Evolutionary conservation across 2,113 vertebrate genomes (phyloP), one percentile per base, ranked within the genome.

Genomic region (Oryzias woworae): DNA sequence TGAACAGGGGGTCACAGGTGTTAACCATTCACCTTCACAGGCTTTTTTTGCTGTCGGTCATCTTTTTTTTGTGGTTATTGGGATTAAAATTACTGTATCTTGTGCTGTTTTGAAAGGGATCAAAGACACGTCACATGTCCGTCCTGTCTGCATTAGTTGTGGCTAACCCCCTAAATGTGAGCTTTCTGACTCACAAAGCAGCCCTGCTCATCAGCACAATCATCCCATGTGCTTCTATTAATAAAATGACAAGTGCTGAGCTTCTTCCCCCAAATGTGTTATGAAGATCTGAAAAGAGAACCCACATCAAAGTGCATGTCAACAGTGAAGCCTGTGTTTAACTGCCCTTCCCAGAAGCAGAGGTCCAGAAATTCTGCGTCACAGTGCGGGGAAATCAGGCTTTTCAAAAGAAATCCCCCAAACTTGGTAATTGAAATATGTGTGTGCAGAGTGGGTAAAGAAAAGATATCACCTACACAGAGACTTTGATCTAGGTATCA

Each of bases 271-370:
- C 61, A 48, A 46, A 69, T 60, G 56, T 76, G 66, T 75, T 85
- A 75, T 68, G 46, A 85, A 71, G 43, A 45, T 63, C 62, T 83
- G 80, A 71, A 60, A 81, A 53, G 58, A 42, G 43, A 81, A 62
- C 3, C 87, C 87, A 88, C 87, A 89, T 88, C 76, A 90, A 85
- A 82, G 77, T 65, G 69, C 66, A 15, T 46, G 55, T 85, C 86
- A 86, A 53, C 69, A 55, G 28, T 47, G 53, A 79, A 73, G 70
- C 67, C 45, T 46, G 36, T 22, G 55, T 67, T 83, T 77, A 75
- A 59, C 72, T 44, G 54, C 18, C 50, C 64, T 90, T 90, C 85
- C 87, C 85, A 86, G 89, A 88, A 90, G 75, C 75, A 59, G 53
- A 52, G 52, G 66, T 73, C 61, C 60, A 78, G 58, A 83, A 78